Conservation (phyloP, 2,113 vertebrate species). For the Carassius gibelio region DNA sequence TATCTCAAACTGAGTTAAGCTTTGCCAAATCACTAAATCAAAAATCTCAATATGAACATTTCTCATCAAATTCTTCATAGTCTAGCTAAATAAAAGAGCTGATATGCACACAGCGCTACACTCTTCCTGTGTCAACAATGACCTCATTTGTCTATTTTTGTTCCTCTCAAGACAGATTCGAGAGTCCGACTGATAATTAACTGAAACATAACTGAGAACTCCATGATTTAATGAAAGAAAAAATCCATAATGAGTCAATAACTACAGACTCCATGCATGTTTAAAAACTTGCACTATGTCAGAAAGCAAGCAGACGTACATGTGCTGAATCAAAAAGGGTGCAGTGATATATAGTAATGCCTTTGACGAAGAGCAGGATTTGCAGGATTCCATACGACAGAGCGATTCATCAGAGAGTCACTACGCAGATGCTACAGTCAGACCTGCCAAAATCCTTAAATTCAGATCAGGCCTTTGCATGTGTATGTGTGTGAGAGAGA, state of each 20-base stretch:
- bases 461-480: slow-evolving; percentile 67
- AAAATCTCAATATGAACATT: not conserved
- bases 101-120: not conserved
- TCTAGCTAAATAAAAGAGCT: not conserved
- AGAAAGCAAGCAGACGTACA: not conserved
- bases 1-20: not conserved
- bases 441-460: slow-evolving; percentile 72
- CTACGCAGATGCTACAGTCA: slow-evolving; percentile 71
- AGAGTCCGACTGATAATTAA: not conserved
- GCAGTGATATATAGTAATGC: not conserved
- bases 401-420: slow-evolving; percentile 59
- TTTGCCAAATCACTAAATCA: not conserved
- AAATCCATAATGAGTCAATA: not conserved
- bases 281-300: not conserved
- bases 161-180: not conserved
- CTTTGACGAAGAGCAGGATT: slow-evolving; percentile 14
- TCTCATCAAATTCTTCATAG: not conserved
- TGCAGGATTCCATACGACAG: slow-evolving; percentile 22
- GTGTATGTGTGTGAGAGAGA: slow-evolving; percentile 47
- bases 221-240: not conserved
- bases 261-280: not conserved
- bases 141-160: not conserved
- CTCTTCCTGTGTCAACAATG: not conserved
- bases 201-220: not conserved
- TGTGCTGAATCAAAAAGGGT: not conserved